Evolutionary conservation across 2,888 invertebrate species (phyloP).

Genomic region (Danaus chrysippus): DNA sequence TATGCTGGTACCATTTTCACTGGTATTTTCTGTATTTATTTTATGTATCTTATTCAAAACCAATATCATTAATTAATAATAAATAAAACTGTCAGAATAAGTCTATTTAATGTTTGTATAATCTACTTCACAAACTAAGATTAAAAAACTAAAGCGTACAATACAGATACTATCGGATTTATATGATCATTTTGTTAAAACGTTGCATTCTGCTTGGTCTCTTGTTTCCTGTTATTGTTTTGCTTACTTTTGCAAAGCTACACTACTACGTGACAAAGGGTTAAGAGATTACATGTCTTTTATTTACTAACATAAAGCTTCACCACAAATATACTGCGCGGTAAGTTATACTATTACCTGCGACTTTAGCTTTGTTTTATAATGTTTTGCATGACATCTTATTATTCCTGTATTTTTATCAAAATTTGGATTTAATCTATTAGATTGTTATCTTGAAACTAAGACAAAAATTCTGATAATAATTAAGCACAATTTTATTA

Average conservation of each 20-base stretch:
- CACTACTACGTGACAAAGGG: neutral
- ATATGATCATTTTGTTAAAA: constrained; percentile 27
- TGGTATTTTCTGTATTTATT: too few relatives aligned
- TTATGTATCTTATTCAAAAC: too few relatives aligned
- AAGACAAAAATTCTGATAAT: too few relatives aligned
- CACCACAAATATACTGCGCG: neutral
- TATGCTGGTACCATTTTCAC: too few relatives aligned
- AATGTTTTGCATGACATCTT: too few relatives aligned
- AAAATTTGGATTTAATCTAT: neutral
- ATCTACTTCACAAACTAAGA: constrained; percentile 15
- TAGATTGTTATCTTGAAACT: too few relatives aligned
- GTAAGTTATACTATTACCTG: neutral
- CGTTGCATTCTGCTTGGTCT: constrained; percentile 14
- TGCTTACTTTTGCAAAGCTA: constrained; percentile 2
- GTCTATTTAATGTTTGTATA: too few relatives aligned
- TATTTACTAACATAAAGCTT: neutral
- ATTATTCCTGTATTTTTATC: too few relatives aligned
- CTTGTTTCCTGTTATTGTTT: constrained; percentile 13
- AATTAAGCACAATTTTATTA: too few relatives aligned
- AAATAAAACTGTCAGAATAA: too few relatives aligned
- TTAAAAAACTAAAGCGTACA: constrained; percentile 35
- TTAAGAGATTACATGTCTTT: constrained; percentile 2
- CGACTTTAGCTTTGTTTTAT: too few relatives aligned
- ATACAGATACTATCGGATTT: constrained; percentile 29
- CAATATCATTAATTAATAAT: too few relatives aligned